phyloP scores from a whole-genome alignment of 1,140 invertebrate genomes.

The Lepeophtheirus salmonis region DNA sequence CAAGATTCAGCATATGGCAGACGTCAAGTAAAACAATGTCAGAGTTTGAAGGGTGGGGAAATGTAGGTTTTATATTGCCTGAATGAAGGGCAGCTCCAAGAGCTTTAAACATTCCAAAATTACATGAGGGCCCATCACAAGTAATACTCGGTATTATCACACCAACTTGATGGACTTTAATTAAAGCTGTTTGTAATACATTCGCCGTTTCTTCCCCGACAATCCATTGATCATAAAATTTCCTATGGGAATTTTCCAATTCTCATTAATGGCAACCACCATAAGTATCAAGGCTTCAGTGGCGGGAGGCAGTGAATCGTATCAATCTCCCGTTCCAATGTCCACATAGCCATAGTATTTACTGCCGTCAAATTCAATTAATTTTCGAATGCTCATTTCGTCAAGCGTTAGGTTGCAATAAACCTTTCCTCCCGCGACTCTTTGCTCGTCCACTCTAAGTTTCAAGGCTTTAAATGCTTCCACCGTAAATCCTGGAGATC shows the following conservation, averaged over 20 bases:
- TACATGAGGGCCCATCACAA: conserved; percentile 6
- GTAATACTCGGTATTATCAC: background rate
- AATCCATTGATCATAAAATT: conserved; percentile 5
- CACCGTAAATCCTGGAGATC: conserved; percentile 3
- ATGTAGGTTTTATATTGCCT: background rate
- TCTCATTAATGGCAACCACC: conserved; percentile 24
- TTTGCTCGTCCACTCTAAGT: background rate
- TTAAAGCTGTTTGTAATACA: background rate
- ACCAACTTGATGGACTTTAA: conserved; percentile 5
- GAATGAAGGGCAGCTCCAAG: conserved; percentile 1
- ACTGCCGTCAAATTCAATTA: conserved; percentile 25
- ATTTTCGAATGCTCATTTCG: conserved; percentile 27
- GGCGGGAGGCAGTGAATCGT: conserved; percentile 23
- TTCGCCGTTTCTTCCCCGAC: background rate
- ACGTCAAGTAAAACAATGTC: background rate
- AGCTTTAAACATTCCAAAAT: background rate
- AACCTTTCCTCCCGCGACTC: background rate
- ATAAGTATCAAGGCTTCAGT: conserved; percentile 27
- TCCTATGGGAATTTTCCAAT: conserved; percentile 23
- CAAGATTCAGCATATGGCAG: background rate
- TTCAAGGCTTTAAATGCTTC: background rate
- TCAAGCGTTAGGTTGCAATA: conserved; percentile 25
- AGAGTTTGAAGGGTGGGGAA: background rate
- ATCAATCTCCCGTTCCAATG: conserved; percentile 23
- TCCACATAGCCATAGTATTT: conserved; percentile 25